Evolutionary conservation across 2,113 vertebrate genomes (phyloP), one percentile per base, ranked within the genome.

Genomic region (Rhinolophus sinicus): DNA sequence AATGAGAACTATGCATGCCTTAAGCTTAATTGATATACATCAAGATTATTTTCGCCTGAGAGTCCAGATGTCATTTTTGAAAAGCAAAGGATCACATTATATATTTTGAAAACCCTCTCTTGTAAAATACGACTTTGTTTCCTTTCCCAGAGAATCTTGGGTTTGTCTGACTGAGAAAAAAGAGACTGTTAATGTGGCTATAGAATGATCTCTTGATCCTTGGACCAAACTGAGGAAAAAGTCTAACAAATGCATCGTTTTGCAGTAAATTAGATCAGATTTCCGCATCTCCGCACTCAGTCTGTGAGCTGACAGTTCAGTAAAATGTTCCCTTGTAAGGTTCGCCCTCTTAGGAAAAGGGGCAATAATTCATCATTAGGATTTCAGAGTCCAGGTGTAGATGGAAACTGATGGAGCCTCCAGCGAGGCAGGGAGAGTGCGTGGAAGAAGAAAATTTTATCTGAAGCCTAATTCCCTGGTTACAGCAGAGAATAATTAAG

Each of bases 291-390:
- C 98, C 98, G 98, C 99, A 96, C 98, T 98, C 98, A 98, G 98
- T 98, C 98, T 98, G 98, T 96, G 97, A 98, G 98, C 98, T 99
- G 99, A 99, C 99, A 99, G 99, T 99, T 98, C 98, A 98, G 98
- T 98, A 98, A 99, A 99, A 98, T 98, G 99, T 98, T 99, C 98
- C 98, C 98, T 98, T 99, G 98, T 99, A 99, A 98, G 98, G 98
- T 98, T 98, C 96, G 96, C 99, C 98, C 99, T 98, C 99, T 99
- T 98, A 99, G 98, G 98, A 98, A 99, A 98, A 99, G 98, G 98
- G 99, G 99, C 99, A 99, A 99, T 99, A 99, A 99, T 99, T 99
- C 99, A 99, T 99, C 99, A 99, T 99, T 99, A 99, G 99, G 99
- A 99, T 99, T 99, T 99, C 99, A 99, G 99, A 99, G 99, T 99